Base-by-base conservation (phyloP, 2,113 vertebrate genomes). In the Phalacrocorax aristotelis region DNA sequence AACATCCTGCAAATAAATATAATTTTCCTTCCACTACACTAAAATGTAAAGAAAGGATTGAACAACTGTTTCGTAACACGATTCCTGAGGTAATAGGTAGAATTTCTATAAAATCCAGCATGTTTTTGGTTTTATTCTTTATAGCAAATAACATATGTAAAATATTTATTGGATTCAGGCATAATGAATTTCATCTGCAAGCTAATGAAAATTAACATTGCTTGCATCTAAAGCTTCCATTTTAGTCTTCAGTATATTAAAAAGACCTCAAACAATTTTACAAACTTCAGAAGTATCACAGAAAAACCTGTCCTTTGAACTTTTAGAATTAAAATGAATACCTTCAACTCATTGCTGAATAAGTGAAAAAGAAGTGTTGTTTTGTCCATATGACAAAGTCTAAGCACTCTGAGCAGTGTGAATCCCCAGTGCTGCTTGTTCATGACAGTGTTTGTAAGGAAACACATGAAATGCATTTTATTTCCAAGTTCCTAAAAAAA, bases 1-100 rank as follows among this genome's bases (percentile, higher is more conserved):
- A 98, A 12, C 77, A 86, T 48, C 97, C 98, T 91, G 97, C 94
- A 94, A 98, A 98, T 82, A 99, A 97, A 88, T 97, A 97, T 51
- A 98, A 88, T 85, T 98, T 98, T 34, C 98, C 96, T 95, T 98
- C 98, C 46, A 96, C 95, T 77, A 98, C 15, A 57, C 57, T 79
- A 54, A 79, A 75, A 89, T 22, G 19, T n/a, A 86, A 94, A 91
- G 25, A 51, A 69, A 66, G 29, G 38, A 74, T 49, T 78, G 23
- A 77, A 89, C 16, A 32, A 32, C 26, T 60, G 27, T 44, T 52
- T 77, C n/a, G n/a, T 68, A 78, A 72, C 5, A 4, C 2, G 13
- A 29, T 48, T 96, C 19, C 34, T 66, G n/a, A 75, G 21, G 34
- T 55, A 79, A 15, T 68, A 81, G 58, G 25, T 48, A 83, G 48